phyloP scores from a whole-genome alignment of 2,797 vertebrate species.

The Pipistrellus pipistrellus region DNA sequence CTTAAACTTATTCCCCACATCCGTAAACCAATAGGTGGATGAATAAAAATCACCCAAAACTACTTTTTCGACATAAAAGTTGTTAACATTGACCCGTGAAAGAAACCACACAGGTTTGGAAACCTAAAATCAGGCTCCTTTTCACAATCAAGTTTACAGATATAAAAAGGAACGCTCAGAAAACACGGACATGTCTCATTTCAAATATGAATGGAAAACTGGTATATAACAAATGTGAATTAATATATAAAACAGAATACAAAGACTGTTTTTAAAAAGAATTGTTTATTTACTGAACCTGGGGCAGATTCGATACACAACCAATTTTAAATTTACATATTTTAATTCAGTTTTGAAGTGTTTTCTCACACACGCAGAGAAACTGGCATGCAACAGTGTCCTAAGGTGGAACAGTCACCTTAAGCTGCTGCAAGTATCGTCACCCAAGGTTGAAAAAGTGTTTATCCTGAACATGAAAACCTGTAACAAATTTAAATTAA shows the following conservation, averaged over 20 bases:
- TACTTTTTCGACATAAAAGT: neutral
- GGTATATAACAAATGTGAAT: neutral
- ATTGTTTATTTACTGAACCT: conserved; percentile 96
- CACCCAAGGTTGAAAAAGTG: conserved; percentile 88
- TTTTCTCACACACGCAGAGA: conserved; percentile 86
- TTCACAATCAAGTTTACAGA: neutral
- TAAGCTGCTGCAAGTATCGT: conserved; percentile 86
- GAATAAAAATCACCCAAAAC: conserved; percentile 8
- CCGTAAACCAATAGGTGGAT: neutral
- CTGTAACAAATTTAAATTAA: conserved; percentile 92
- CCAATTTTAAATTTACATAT: conserved; percentile 93
- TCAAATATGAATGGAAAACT: too few species aligned
- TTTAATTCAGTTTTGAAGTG: conserved; percentile 90
- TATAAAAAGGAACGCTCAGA: neutral
- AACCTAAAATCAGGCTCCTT: neutral
- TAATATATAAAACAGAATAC: conserved; percentile 63
- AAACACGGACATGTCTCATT: conserved; percentile 3
- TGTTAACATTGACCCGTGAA: neutral
- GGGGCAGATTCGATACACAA: conserved; percentile 93
- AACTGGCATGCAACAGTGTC: conserved; percentile 88
- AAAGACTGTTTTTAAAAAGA: conserved; percentile 91
- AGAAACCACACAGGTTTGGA: conserved; percentile 31
- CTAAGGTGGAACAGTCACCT: conserved; percentile 84
- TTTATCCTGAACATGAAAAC: conserved; percentile 90
- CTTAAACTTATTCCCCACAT: neutral